Percentiles rank a stretch among this genome's conserved stretches.
Conservation (phyloP, 2,888 invertebrate species). For the Archips crataeganus region DNA sequence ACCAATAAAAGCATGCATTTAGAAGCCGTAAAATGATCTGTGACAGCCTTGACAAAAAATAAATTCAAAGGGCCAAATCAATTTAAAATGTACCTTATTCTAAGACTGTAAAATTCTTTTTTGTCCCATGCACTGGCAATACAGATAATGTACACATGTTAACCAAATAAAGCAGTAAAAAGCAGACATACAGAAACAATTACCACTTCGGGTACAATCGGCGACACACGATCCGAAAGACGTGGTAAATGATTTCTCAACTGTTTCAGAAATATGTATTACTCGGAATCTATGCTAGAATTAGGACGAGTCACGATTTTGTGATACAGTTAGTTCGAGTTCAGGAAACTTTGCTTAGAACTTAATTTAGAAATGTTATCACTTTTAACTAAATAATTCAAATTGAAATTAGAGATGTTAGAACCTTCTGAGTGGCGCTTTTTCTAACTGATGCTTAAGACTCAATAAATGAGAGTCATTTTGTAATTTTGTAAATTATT, state of each 20-base stretch:
- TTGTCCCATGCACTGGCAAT: conserved; percentile 15
- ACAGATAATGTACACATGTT: conserved; percentile 46
- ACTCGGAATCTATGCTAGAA: neutral
- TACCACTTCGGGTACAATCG: conserved; percentile 31
- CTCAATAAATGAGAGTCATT: too few species aligned
- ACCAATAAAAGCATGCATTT: conserved; percentile 18
- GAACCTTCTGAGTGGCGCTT: too few species aligned
- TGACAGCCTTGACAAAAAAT: conserved; percentile 26
- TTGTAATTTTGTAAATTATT: too few species aligned
- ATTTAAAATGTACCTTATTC: conserved; percentile 1
- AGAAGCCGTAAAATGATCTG: conserved; percentile 38
- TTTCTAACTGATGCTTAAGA: too few species aligned
- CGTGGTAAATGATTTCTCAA: conserved; percentile 23
- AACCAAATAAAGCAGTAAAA: conserved; percentile 51
- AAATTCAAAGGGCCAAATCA: neutral
- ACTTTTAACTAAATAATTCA: too few species aligned
- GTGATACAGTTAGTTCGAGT: neutral
- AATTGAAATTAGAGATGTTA: too few species aligned
- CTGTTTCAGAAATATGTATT: neutral
- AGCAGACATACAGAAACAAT: conserved; percentile 47
- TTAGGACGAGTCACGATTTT: neutral
- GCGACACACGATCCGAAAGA: conserved; percentile 31
- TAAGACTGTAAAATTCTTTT: neutral
- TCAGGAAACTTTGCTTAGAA: neutral
- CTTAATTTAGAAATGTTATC: neutral